Base-by-base conservation (phyloP, 2,888 invertebrate species). In the Chaitophorus viminalis region DNA sequence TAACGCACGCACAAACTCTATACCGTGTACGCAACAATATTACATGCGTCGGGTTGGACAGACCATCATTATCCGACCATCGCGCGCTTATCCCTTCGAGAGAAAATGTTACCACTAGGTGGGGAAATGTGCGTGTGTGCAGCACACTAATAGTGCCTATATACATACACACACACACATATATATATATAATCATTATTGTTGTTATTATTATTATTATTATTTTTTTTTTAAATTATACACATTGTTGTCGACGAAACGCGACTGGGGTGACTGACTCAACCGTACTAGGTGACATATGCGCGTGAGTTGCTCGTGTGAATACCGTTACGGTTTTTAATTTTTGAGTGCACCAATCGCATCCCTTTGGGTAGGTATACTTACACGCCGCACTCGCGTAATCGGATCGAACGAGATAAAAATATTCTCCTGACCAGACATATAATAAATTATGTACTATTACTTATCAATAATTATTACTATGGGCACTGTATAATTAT, bases 261-360 rank as follows among this genome's bases (percentile, higher is more conserved):
- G 29, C 18, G n/a, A 46, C 21, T 31, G 31, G 83, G 77, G 77
- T 77, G 29, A 77, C 77, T 75, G 36, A 75, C 60, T 60, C 31
- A n/a, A 17, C 39, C 29, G 18, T 39, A 25, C 70, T 25, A 25
- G 74, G 74, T 21, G 54, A 83, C 83, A 83, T 60, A 33, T 65
- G 65, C 36, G 31, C 29, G 65, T 60, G 33, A 25, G 31, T 33
- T 25, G 31, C 33, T 31, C 18, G 52, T 33, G 36, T 78, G 46
- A 36, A n/a, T 82, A 54, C 82, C 74, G 82, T 82, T 82, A 82
- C 82, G 46, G 31, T 82, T 82, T 68, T 81, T 68, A 36, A n/a
- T n/a, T 65, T 81, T 39, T 75, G n/a, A 25, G 3, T 36, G 18
- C 6, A 11, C 46, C n/a, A n/a, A 17, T 36, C 11, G 46, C 46